Evolutionary conservation across 2,113 vertebrate genomes (phyloP), one percentile per base, ranked within the genome.

Genomic region (Malaclemys terrapin): DNA sequence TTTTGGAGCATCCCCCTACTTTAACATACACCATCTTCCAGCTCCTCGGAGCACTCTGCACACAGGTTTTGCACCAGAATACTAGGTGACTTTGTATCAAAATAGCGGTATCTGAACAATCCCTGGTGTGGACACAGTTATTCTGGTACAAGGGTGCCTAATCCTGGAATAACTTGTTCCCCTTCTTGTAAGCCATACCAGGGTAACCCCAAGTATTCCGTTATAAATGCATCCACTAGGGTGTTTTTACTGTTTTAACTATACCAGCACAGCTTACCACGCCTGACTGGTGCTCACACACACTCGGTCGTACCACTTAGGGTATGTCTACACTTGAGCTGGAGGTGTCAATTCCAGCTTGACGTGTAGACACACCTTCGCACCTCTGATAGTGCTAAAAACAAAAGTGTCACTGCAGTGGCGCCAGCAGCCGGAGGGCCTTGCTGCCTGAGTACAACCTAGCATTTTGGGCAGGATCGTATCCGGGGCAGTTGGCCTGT

Each of bases 221-320:
- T 4, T 5, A 42, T 75, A 80, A 20, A 45, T 2, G 2, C 56
- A 16, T 0, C 2, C 38, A 53, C 38, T 9, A 85, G 65, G 50
- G 89, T 82, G 88, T 84, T 79, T 91, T 81, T 62, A 82, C 7
- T 56, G 2, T 6, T 0, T 82, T 3, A 85, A 35, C 45, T n/a
- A 54, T 52, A 38, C 14, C 0, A 1, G 57, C 69, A 45, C 24
- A 42, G 3, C 11, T 76, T 81, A 76, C 87, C 81, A 1, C 25
- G 1, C 0, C 52, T 56, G 50, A 27, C 1, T 1, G 0, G 8
- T 38, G 75, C 62, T 88, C 93, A 42, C 78, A 80, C 16, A 0
- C 0, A 10, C 0, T 5, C 2, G 85, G 42, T 82, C 59, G 1
- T 0, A 0, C n/a, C 22, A 82, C 3, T 5, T 20, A n/a, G 35